phyloP scores from a whole-genome alignment of 2,888 invertebrate species.

The Microctonus aethiopoides region DNA sequence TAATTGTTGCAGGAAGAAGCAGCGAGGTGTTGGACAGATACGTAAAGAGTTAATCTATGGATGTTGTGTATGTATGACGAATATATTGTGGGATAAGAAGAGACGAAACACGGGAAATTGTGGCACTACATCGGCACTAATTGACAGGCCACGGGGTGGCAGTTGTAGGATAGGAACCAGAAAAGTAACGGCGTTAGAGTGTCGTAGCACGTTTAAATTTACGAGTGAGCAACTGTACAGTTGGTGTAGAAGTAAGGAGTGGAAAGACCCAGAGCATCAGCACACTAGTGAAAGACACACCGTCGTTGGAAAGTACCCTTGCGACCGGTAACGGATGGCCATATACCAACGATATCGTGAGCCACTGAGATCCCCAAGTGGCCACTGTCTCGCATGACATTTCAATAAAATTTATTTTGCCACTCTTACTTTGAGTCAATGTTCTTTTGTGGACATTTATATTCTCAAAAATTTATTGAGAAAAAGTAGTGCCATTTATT shows the following conservation, averaged over 20 bases:
- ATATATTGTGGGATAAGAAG: constrained; percentile 22
- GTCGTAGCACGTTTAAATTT: constrained; percentile 44
- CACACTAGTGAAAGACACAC: background rate
- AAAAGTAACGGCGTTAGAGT: constrained; percentile 27
- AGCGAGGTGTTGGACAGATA: constrained; percentile 8
- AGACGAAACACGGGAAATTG: constrained; percentile 46
- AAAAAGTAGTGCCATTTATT: background rate
- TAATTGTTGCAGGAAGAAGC: constrained; percentile 28
- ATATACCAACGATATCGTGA: constrained; percentile 31
- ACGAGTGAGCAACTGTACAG: constrained; percentile 45
- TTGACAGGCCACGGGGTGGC: constrained; percentile 52
- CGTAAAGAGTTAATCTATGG: constrained; percentile 21
- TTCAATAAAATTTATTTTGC: constrained; percentile 32
- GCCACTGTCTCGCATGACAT: constrained; percentile 29
- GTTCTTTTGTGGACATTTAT: constrained; percentile 11
- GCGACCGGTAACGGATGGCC: constrained; percentile 30
- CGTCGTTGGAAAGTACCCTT: constrained; percentile 17
- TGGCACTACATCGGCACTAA: constrained; percentile 55
- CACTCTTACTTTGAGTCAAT: constrained; percentile 25
- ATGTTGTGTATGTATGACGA: constrained; percentile 14
- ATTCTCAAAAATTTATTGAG: background rate
- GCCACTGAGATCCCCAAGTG: constrained; percentile 32
- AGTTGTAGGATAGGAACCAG: constrained; percentile 28
- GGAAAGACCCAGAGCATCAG: background rate
- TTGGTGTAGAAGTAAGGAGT: background rate